Evolutionary conservation across 2,113 vertebrate genomes (phyloP).

Genomic region (Rissa tridactyla): DNA sequence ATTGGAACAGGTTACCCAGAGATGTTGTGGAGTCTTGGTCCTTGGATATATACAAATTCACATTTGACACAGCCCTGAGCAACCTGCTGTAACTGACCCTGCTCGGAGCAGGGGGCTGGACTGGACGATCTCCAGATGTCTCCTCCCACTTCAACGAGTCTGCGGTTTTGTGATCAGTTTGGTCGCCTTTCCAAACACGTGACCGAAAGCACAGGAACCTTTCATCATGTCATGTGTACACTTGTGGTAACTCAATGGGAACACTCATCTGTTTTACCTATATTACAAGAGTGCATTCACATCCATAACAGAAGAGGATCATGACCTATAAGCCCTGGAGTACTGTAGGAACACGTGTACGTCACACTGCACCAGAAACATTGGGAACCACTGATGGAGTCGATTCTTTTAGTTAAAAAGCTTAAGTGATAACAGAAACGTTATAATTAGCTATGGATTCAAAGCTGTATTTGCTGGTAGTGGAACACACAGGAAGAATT

Average conservation of each 20-base stretch:
- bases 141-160: not conserved
- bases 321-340: slow-evolving; percentile 30
- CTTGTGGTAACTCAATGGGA: not conserved
- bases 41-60: not conserved
- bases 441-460: slow-evolving; percentile 31
- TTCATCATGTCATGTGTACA: not conserved
- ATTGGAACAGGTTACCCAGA: not conserved
- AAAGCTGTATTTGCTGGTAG: not conserved
- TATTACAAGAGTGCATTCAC: not conserved
- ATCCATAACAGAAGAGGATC: not conserved
- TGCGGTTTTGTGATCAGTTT: not conserved
- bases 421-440: not conserved
- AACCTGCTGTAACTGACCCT: not conserved
- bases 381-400: not conserved
- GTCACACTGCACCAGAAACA: not conserved
- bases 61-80: not conserved
- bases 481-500: not conserved
- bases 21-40: not conserved
- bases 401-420: slow-evolving; percentile 8
- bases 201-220: not conserved
- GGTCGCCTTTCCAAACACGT: not conserved
- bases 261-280: not conserved
- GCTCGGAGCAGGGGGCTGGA: not conserved
- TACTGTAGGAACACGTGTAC: not conserved
- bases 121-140: not conserved